Evolutionary conservation across 1,140 invertebrate species (phyloP), one percentile per base, ranked within the genome.

Genomic region (Doryteuthis pealeii): DNA sequence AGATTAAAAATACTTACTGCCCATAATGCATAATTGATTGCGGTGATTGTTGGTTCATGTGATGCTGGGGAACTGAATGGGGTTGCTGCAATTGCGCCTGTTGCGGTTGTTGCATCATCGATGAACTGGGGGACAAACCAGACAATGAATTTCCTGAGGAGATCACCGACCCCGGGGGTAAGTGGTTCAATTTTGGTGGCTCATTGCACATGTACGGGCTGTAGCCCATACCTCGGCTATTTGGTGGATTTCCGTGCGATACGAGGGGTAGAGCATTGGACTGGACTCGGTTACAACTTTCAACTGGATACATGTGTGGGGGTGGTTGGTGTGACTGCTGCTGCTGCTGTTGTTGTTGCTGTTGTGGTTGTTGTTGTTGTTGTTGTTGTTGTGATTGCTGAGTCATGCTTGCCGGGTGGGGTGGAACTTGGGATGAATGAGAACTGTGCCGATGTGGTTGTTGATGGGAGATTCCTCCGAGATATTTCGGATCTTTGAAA

Each of bases 11-110:
- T 22, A 62, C 54, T 62, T 62, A 62, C 54, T 62, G 54, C 6
- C 54, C 54, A 62, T 62, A 62, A 62, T 62, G 12, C 54, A 62
- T 62, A 28, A 62, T 8, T 62, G 54, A 62, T 22, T 62, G 54
- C 26, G 18, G 54, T 28, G 18, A 28, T 62, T 62, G 54, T 18
- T 58, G 54, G 18, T 22, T 22, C 26, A n/a, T 22, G 22, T 62
- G 54, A 14, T 62, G 54, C 54, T 62, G 54, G 10, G 35, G 35
- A 3, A 40, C 35, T 10, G 35, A 40, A 40, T 40, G 35, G 4
- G 10, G 3, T 62, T 62, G 54, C 18, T 62, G 54, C 0, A n/a
- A 18, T 62, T 62, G 54, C 22, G 45, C 12, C 45, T 49, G 45
- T 49, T 12, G 45, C 22, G 12, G 45, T 49, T 49, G 45, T 15